A percentile compares a stretch with the other conserved stretches of the same genome.
These are phyloP conservation scores for Odontesthes bonariensis DNA, from an alignment of 2,113 vertebrate species.

Conservation along the genomic window DNA sequence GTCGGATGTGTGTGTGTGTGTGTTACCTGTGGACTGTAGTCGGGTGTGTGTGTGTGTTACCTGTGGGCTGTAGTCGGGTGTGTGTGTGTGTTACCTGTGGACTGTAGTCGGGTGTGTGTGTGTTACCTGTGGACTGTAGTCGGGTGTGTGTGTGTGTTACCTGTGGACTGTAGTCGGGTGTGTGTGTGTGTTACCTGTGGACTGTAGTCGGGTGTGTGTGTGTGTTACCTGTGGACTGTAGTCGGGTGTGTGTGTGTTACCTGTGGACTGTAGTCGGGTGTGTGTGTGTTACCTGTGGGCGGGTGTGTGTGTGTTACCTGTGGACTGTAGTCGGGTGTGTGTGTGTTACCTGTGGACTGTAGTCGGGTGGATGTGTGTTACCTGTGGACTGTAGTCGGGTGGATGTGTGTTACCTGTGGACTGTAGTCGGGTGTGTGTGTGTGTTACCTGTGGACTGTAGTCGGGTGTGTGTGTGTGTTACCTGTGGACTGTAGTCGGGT, in stretches of 20 bases:
- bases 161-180: slow-evolving; percentile 70
- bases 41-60: slow-evolving; percentile 62
- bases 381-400: no score
- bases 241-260: slow-evolving; percentile 63
- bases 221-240: slow-evolving; percentile 50
- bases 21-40: slow-evolving; percentile 59
- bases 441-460: no score
- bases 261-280: slow-evolving; percentile 5
- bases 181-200: slow-evolving; percentile 7
- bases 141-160: slow-evolving; percentile 50
- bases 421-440: no score
- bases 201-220: slow-evolving; percentile 73
- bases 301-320: not conserved
- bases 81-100: slow-evolving; percentile 7
- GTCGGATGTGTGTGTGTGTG: no score
- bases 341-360: no score
- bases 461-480: no score
- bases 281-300: not conserved
- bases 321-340: slow-evolving; percentile 62
- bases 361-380: no score
- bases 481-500: no score
- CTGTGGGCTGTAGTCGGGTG: slow-evolving; percentile 70
- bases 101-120: slow-evolving; percentile 73
- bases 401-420: no score
- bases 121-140: slow-evolving; percentile 58